A percentile compares a stretch with the other conserved stretches of the same genome.
phyloP scores from a whole-genome alignment of 2,888 invertebrate genomes.

The Biston stratarius region DNA sequence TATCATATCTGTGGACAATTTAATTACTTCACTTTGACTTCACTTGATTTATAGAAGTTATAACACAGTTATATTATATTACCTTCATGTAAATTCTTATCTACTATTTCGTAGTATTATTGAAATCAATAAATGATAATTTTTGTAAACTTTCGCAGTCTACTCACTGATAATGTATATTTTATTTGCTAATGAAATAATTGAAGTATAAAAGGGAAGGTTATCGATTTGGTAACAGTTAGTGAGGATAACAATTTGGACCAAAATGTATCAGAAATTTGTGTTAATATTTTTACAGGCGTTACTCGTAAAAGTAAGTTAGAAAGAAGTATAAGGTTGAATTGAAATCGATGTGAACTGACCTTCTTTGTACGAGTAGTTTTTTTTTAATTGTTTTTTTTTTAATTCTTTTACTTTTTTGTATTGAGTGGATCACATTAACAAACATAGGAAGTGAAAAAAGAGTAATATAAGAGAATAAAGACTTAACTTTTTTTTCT shows the following conservation, averaged over 20 bases:
- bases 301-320: conserved; percentile 54
- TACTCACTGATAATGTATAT: conserved; percentile 10
- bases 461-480: too few species aligned
- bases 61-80: background rate
- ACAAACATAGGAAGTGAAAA: too few species aligned
- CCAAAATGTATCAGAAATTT: conserved; percentile 21
- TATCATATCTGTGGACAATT: too few species aligned
- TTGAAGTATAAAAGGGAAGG: conserved; percentile 20
- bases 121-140: background rate
- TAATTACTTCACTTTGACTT: too few species aligned
- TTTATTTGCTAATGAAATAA: conserved; percentile 12
- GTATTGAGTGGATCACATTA: too few species aligned
- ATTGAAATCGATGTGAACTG: too few species aligned
- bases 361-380: too few species aligned
- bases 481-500: too few species aligned
- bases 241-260: conserved; percentile 9
- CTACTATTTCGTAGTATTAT: background rate
- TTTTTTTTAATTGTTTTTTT: too few species aligned
- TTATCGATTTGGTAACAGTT: background rate
- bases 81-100: background rate
- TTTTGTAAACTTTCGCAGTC: conserved; percentile 20
- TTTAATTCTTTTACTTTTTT: too few species aligned
- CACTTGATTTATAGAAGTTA: background rate
- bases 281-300: conserved; percentile 45
- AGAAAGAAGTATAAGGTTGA: background rate